Base-by-base conservation (phyloP, 2,888 invertebrate species). In the Eurois occulta region DNA sequence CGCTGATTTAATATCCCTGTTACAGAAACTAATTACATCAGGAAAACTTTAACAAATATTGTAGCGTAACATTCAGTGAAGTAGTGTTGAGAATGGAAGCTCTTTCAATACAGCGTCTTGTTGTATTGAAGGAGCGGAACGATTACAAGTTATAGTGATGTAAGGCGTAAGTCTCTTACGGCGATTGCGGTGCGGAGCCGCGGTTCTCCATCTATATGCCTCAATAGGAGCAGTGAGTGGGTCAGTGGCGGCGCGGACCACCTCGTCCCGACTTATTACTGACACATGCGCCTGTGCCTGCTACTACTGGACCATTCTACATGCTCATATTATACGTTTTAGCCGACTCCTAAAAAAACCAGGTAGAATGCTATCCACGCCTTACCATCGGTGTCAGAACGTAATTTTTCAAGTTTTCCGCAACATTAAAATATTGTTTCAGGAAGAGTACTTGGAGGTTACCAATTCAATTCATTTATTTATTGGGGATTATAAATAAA, bases 221-320 rank as follows among this genome's bases (percentile, higher is more conserved):
- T 58, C 60, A 75, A 69, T 43, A 72, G 55, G 85, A 76, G n/a
- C 76, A 76, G 46, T 43, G 48, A 76, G 46, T 43, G 48, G 48
- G 48, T 24, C 48, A 48, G 24, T 24, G 48, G 43, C 43, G 43
- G 55, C 13, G 55, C 55, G 55, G 55, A 3, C 75, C 55, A 32
- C 46, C 74, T 72, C 60, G 69, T 55, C 67, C 67, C 32, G 41
- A 71, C 58, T n/a, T 64, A 46, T 68, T 43, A 43, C 43, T 48
- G 46, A 41, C 52, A 58, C 70, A 35, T 18, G 5, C 18, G 28
- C 55, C 78, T 60, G 43, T 18, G 18, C 24, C 58, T n/a, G 24
- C 35, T 58, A 83, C 78, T 78, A 78, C 38, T 69, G 46, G 32
- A 64, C 38, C 18, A 18, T 16, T 38, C 13, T 46, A 52, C 32